Base-by-base conservation (phyloP, 2,113 vertebrate species). In the Mesocricetus auratus region DNA sequence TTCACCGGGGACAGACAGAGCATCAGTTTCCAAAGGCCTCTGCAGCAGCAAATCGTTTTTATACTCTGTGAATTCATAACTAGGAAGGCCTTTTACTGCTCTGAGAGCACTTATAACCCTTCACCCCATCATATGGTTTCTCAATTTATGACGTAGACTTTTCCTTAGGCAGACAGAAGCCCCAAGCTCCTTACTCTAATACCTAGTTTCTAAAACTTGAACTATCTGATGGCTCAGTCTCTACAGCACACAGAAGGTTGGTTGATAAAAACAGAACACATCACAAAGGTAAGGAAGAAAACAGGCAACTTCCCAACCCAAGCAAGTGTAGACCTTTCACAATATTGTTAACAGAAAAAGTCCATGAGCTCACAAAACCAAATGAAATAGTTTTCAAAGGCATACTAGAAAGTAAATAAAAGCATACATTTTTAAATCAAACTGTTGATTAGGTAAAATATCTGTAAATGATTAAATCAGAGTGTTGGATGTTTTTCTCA, bases 261-360 rank as follows among this genome's bases (percentile, higher is more conserved):
- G 36, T 39, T 0, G 31, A 58, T 58, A 58, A 98, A 98, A 98
- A 98, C 56, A 69, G 47, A 96, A 97, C 94, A 97, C 1, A 0
- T 56, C 16, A 0, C 78, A 90, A 86, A 97, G 60, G 91, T 36
- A 47, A 93, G 93, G 45, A 83, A 69, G n/a, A 68, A 93, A 78
- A 79, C 81, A 68, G 86, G 2, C 4, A 15, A 15, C 39, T 36
- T 45, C 21, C 3, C 6, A 56, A 47, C 5, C n/a, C 64, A 45
- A 10, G 69, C 12, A 88, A 89, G 77, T 9, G 71, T 10, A 87
- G 3, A 45, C 85, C 7, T 82, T 83, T 83, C 68, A 82, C 45
- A 86, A 36, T n/a, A 86, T 12, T 45, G 15, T 62, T 29, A 73
- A 22, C 0, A 45, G 31, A 10, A 66, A 66, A 90, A 53, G 22